These are phyloP conservation scores for Stictonetta naevosa DNA, from an alignment of 2,113 vertebrate species.

Conservation along the genomic window DNA sequence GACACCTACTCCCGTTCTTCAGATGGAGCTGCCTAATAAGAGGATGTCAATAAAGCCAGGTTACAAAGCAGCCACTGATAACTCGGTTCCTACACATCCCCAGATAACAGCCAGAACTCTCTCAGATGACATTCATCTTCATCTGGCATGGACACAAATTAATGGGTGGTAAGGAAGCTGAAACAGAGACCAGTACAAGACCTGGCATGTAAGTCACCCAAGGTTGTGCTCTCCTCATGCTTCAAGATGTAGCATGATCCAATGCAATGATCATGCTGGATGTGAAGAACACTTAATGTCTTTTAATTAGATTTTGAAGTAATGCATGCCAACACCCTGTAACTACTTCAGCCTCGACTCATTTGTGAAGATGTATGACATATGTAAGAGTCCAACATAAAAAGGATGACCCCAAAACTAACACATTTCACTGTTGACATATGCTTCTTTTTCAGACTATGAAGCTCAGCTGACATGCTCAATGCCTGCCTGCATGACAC, in stretches of 20 bases:
- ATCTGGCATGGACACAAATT: background rate
- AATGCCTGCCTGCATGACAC: rapidly evolving
- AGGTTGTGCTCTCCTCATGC: background rate
- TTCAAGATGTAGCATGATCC: background rate
- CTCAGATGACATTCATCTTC: background rate
- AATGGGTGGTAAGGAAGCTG: background rate
- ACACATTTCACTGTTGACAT: background rate
- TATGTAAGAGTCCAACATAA: background rate
- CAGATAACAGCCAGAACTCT: background rate
- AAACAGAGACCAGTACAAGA: background rate
- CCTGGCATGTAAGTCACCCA: background rate
- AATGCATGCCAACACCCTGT: background rate
- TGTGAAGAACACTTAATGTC: background rate
- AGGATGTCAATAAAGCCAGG: background rate
- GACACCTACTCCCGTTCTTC: background rate
- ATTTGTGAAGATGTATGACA: background rate
- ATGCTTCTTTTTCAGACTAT: background rate
- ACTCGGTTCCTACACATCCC: background rate
- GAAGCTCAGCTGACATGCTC: background rate
- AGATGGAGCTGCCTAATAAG: background rate
- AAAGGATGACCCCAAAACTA: background rate
- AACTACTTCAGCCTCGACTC: background rate
- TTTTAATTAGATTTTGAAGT: background rate
- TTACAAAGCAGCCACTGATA: background rate
- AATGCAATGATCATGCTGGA: background rate